Base-by-base conservation (phyloP, 2,113 vertebrate species). In the Diadophis punctatus region DNA sequence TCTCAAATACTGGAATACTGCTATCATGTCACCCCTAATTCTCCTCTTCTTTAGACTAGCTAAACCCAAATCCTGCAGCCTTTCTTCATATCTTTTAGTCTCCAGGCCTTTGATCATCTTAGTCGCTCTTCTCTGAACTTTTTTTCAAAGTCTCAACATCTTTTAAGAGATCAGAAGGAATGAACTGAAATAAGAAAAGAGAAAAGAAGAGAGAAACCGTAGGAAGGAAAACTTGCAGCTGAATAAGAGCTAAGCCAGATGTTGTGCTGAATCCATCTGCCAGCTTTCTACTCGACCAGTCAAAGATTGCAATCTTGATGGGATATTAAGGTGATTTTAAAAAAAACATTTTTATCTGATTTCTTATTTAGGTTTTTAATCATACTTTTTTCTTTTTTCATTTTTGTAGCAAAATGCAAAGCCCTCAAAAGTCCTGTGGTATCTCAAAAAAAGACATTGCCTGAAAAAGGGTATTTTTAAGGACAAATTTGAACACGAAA, bases 191-290 rank as follows among this genome's bases (percentile, higher is more conserved):
- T 34, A 25, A 85, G 84, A 87, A 85, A 95, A 86, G 87, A 89
- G 94, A 94, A 92, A 92, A 48, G 52, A 91, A 46, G 90, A 74
- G n/a, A 74, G 63, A 68, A 68, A 68, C 16, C 30, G 0, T 68
- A 7, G 63, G 63, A 34, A 68, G 63, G 60, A n/a, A 68, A n/a
- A 14, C n/a, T n/a, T 74, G 12, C 95, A 96, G 95, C 94, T 93
- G 96, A 94, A 95, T 60, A 96, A 97, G 95, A 95, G 93, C 95
- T 95, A 96, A 95, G 95, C 94, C 94, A 93, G 95, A 88, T 88
- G 0, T 90, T 95, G 91, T 94, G 87, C 95, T 96, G 96, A 93
- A 96, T 95, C 95, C 95, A 92, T 92, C 95, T 95, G 94, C 84
- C 11, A 93, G 93, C 96, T 49, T 93, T 96, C 90, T 94, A 93